These are phyloP conservation scores for Sternotherus odoratus DNA, from an alignment of 2,797 vertebrate genomes.

Conservation along the genomic window DNA sequence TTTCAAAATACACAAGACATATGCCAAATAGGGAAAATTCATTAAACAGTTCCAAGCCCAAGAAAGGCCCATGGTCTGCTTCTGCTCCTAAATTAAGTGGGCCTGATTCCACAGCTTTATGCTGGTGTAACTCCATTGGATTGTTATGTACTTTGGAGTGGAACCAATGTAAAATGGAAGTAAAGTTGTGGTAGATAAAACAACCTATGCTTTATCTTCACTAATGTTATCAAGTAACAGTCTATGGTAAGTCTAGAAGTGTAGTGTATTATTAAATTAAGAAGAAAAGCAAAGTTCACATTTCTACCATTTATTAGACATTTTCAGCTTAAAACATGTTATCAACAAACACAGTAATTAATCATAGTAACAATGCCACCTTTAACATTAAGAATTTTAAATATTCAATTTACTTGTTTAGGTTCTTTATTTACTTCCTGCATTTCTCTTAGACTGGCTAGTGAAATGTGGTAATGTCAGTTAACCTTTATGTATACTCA, in stretches of 20 bases:
- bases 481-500: neutral
- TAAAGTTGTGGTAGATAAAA: neutral
- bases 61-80: neutral
- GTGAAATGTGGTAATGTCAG: neutral
- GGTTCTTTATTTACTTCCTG: neutral
- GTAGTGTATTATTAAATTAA: neutral
- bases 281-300: neutral
- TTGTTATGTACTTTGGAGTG: neutral
- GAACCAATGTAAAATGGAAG: neutral
- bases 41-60: neutral
- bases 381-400: neutral
- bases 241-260: neutral
- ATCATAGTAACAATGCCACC: neutral
- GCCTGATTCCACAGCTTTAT: neutral
- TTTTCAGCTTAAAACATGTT: neutral
- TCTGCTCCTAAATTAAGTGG: neutral
- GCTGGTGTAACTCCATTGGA: neutral
- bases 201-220: neutral
- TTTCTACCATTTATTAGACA: neutral
- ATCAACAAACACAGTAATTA: neutral
- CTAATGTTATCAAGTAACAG: neutral
- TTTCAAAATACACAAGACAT: neutral
- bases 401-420: neutral
- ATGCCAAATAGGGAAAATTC: neutral
- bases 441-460: neutral